Evolutionary conservation across 2,888 invertebrate species (phyloP).

Genomic region (Athrips mouffetella): DNA sequence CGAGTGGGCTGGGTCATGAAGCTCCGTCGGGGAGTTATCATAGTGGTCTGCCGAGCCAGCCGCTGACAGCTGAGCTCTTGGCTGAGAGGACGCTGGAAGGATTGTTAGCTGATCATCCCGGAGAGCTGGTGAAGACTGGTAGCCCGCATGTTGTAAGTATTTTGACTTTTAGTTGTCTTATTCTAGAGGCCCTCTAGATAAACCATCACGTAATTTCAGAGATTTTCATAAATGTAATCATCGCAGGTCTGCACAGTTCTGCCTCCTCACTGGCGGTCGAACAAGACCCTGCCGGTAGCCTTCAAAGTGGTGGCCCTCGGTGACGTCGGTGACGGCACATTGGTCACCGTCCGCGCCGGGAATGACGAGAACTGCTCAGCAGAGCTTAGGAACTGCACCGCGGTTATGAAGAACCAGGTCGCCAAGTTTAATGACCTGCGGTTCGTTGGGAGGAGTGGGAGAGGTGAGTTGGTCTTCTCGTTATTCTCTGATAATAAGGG

Average conservation of each 20-base stretch:
- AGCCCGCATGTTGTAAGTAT: slow-evolving; percentile 90
- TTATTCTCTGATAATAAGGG: too few species aligned
- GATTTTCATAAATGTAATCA: background rate
- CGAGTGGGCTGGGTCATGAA: slow-evolving; percentile 73
- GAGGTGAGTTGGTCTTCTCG: slow-evolving; percentile 84
- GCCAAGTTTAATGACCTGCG: slow-evolving; percentile 98
- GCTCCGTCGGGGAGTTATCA: slow-evolving; percentile 69
- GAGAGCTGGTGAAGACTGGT: slow-evolving; percentile 96
- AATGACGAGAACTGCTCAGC: slow-evolving; percentile 98
- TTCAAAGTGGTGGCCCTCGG: slow-evolving; percentile 97
- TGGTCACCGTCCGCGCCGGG: slow-evolving; percentile 95
- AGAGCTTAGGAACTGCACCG: slow-evolving; percentile 94
- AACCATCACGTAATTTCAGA: background rate
- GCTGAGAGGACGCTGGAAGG: slow-evolving; percentile 91
- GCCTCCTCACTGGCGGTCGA: slow-evolving; percentile 97
- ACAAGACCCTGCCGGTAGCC: slow-evolving; percentile 96
- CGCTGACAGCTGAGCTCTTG: slow-evolving; percentile 88
- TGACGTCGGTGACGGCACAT: slow-evolving; percentile 95
- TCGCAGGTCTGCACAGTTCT: slow-evolving; percentile 91
- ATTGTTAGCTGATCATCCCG: slow-evolving; percentile 92
- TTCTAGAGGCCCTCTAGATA: background rate
- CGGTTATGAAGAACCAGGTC: slow-evolving; percentile 97
- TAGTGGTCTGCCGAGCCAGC: slow-evolving; percentile 70
- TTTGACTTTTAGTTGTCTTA: background rate
- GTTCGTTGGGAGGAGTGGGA: slow-evolving; percentile 97